Base-by-base conservation (phyloP, 2,113 vertebrate genomes). In the Anser brachyrhynchus region DNA sequence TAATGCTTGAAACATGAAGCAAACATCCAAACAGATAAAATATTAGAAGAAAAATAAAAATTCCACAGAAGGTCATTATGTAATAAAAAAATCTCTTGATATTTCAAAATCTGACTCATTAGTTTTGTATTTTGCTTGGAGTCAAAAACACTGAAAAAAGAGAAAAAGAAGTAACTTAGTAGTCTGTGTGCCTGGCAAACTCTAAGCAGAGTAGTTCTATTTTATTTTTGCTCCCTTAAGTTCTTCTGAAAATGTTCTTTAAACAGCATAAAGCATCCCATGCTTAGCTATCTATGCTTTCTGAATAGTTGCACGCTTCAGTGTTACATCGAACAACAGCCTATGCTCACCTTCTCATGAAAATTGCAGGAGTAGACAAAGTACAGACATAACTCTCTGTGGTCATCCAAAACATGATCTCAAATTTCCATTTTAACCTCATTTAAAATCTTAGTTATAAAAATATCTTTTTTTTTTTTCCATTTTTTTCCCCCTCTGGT, bases 351-450 rank as follows among this genome's bases (percentile, higher is more conserved):
- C 71, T 92, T 57, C 19, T 83, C 35, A 54, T 81, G 80, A 92
- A 92, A 93, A 92, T 79, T 81, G 61, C 85, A 90, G 83, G 43
- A 92, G 35, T 8, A 64, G 57, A 69, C 11, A 55, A 89, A 84
- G 79, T 74, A 75, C 79, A 83, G 87, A 77, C 23, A 69, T 74
- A 89, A 81, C 29, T 89, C 93, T 88, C 79, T 86, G 86, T 66
- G 72, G 79, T 71, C 69, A 95, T 59, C 79, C 90, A 92, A 76
- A 93, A 88, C 52, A 77, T 35, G 79, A 86, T 52, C 41, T 66
- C 61, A 86, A 19, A 96, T 93, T 92, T 93, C 59, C 83, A 90
- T 90, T 95, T 94, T 88, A 88, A 86, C 39, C 11, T 79, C 10
- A 89, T 82, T 91, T 87, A 31, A 89, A 78, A 84, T 51, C 66